A percentile compares a stretch with the other conserved stretches of the same genome.
Evolutionary conservation across 2,888 invertebrate genomes (phyloP).

Genomic region (Trichacis sp.): DNA sequence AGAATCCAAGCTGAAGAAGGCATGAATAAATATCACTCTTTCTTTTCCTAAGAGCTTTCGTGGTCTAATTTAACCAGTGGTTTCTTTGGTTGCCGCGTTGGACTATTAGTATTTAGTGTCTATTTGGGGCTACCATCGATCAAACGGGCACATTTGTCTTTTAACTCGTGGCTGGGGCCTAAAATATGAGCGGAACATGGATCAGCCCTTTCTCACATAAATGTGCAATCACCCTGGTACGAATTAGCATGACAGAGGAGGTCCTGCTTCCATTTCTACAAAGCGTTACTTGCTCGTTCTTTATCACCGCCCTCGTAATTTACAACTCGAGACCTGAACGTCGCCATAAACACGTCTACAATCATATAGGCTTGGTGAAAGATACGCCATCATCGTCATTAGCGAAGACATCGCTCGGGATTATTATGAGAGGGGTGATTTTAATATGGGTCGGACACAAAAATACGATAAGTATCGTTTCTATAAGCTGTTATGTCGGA

Average conservation of each 20-base stretch:
- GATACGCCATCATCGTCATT: conserved; percentile 33
- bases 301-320: conserved; percentile 28
- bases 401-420: conserved; percentile 27
- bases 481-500: too few species aligned
- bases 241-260: conserved; percentile 61
- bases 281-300: conserved; percentile 17
- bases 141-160: neutral
- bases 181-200: neutral
- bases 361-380: conserved; percentile 27
- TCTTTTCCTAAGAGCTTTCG: too few species aligned
- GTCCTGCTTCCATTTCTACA: conserved; percentile 50
- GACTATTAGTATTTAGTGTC: neutral
- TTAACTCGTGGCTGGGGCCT: neutral
- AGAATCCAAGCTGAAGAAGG: too few species aligned
- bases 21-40: too few species aligned
- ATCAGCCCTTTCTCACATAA: conserved; percentile 28
- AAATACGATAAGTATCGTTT: too few species aligned
- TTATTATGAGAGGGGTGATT: neutral
- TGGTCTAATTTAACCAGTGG: too few species aligned
- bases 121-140: neutral
- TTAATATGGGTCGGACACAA: neutral
- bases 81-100: too few species aligned
- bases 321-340: conserved; percentile 18
- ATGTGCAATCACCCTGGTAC: conserved; percentile 51
- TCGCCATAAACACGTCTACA: conserved; percentile 33